A percentile compares a stretch with the other conserved stretches of the same genome.
Evolutionary conservation across 2,888 invertebrate genomes (phyloP).

Genomic region (Auanema freiburgensis): DNA sequence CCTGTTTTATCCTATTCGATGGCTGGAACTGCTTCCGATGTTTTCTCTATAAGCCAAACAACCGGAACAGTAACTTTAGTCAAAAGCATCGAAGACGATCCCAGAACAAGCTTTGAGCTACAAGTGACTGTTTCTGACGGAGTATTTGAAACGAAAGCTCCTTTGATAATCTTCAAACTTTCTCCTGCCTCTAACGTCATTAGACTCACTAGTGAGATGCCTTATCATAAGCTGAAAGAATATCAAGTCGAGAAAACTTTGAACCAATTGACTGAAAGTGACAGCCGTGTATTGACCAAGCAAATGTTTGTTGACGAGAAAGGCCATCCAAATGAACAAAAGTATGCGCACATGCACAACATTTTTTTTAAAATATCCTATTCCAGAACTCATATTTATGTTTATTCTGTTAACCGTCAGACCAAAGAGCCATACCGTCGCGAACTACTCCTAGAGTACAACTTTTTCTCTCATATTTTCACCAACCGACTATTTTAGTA

Average conservation of each 20-base stretch:
- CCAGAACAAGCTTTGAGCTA: constrained; percentile 29
- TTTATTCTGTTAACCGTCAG: constrained; percentile 50
- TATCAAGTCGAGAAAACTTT: constrained; percentile 32
- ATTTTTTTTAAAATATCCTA: not conserved
- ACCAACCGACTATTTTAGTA: not conserved
- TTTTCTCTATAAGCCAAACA: constrained; percentile 48
- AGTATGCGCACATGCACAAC: not conserved
- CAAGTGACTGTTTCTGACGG: constrained; percentile 50
- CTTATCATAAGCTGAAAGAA: constrained; percentile 44
- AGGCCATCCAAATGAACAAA: constrained; percentile 19
- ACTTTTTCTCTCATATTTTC: not conserved
- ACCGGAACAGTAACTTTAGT: constrained; percentile 45
- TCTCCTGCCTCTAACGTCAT: constrained; percentile 53
- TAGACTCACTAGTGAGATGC: constrained; percentile 43
- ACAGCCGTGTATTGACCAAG: constrained; percentile 49
- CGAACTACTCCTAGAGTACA: not conserved
- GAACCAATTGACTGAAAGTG: constrained; percentile 36
- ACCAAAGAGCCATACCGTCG: constrained; percentile 38
- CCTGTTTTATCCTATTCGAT: constrained; percentile 36
- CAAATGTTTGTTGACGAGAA: constrained; percentile 45
- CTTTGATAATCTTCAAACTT: constrained; percentile 44
- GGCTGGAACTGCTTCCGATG: constrained; percentile 23
- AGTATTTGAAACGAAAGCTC: constrained; percentile 5
- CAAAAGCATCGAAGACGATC: constrained; percentile 30
- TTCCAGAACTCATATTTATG: constrained; percentile 45